phyloP scores from a whole-genome alignment of 2,888 invertebrate species.

The Nomada ferruginata region DNA sequence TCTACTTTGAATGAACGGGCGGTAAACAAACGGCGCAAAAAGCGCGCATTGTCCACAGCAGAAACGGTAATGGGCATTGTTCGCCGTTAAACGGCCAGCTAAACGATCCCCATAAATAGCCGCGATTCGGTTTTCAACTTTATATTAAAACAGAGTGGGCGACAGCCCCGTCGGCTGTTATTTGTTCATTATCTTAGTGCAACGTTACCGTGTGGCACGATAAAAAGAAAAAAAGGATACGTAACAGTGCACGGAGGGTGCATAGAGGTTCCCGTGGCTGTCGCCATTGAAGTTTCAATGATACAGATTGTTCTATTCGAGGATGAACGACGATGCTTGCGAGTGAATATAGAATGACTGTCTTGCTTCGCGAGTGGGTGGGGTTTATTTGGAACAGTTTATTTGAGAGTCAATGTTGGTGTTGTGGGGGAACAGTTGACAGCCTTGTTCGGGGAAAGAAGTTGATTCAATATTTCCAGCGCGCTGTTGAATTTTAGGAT shows the following conservation, averaged over 20 bases:
- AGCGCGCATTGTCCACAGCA: slow-evolving; percentile 35
- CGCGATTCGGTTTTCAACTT: slow-evolving; percentile 26
- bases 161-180: not conserved
- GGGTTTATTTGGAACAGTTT: not conserved
- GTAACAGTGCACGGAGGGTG: too few species aligned
- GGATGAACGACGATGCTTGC: slow-evolving; percentile 10
- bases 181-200: not conserved
- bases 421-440: too few species aligned
- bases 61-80: slow-evolving; percentile 42
- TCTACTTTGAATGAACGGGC: slow-evolving; percentile 30
- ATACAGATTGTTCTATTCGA: slow-evolving; percentile 1
- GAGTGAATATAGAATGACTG: not conserved
- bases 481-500: too few species aligned
- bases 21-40: slow-evolving; percentile 46
- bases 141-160: slow-evolving; percentile 1
- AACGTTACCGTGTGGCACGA: not conserved
- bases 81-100: slow-evolving; percentile 22
- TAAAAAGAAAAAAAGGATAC: too few species aligned
- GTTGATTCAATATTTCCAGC: too few species aligned
- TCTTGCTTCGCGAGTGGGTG: not conserved
- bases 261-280: too few species aligned
- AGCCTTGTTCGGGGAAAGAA: too few species aligned
- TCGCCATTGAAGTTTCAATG: not conserved
- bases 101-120: slow-evolving; percentile 45
- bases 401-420: not conserved